phyloP scores from a whole-genome alignment of 2,797 vertebrate species.

The Cossypha polioptera region DNA sequence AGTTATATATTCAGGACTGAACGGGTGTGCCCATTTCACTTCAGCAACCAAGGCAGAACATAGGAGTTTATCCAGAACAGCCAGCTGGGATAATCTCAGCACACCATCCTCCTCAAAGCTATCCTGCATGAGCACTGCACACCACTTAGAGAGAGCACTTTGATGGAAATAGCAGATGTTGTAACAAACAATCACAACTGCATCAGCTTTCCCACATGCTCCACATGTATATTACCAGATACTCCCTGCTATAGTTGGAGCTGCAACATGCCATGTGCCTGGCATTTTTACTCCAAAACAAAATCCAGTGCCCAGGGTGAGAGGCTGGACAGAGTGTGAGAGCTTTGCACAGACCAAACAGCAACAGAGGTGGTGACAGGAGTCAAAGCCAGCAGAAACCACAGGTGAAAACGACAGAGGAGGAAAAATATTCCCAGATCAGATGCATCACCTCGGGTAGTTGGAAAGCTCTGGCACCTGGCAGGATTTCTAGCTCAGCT shows the following conservation, averaged over 20 bases:
- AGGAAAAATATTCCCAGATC: not conserved
- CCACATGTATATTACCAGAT: not conserved
- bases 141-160: not conserved
- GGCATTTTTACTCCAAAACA: not conserved
- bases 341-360: not conserved
- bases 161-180: not conserved
- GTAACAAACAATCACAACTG: not conserved
- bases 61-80: not conserved
- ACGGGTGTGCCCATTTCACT: not conserved
- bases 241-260: not conserved
- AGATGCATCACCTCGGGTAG: not conserved
- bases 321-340: not conserved
- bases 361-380: not conserved
- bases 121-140: accelerated
- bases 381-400: not conserved
- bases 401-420: not conserved
- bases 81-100: not conserved
- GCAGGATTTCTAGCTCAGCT: not conserved
- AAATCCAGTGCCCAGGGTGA: not conserved
- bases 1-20: not conserved
- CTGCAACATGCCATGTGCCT: not conserved
- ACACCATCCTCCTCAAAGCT: not conserved
- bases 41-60: not conserved
- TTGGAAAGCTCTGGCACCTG: not conserved
- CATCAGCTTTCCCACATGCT: not conserved